Percentiles rank a stretch among this genome's conserved stretches.
Conservation (phyloP, 1,140 invertebrate genomes). For the Apis mellifera region Amel_HAv3.1 CM009931.2:2287501-2288000, state of each 20-base stretch:
- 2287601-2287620: constrained; percentile 36
- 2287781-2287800: neutral
- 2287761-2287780: constrained; percentile 22
- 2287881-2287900: constrained; percentile 25
- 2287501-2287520: too few relatives aligned
- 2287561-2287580: neutral
- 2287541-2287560: neutral
- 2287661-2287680: constrained; percentile 58
- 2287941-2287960: neutral
- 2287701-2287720: constrained; percentile 57
- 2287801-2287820: too few relatives aligned
- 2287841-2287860: constrained; percentile 40
- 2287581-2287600: constrained; percentile 7
- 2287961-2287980: neutral
- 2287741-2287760: constrained; percentile 45
- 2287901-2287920: neutral
- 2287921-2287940: neutral
- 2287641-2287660: neutral
- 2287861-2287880: constrained; percentile 36
- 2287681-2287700: constrained; percentile 63
- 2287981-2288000: neutral
- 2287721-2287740: constrained; percentile 61
- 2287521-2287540: neutral
- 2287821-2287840: constrained; percentile 45
- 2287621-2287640: constrained; percentile 45